Conservation (phyloP, 2,113 vertebrate species). For the Pontoporia blainvillei region DNA sequence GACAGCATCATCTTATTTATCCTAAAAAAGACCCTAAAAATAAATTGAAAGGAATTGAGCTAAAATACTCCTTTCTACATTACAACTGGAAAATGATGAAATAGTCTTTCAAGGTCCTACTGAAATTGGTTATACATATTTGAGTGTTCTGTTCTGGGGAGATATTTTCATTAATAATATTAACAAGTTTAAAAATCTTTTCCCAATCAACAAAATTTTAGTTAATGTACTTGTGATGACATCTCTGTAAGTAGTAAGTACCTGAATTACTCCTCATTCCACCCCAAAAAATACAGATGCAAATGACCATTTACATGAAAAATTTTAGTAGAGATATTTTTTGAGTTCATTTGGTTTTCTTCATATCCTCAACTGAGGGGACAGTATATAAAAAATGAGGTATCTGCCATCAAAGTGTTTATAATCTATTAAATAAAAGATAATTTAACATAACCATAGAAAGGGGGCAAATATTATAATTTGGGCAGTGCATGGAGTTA, state of each 20-base stretch:
- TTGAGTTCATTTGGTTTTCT: not conserved
- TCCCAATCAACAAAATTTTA: not conserved
- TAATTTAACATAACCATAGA: not conserved
- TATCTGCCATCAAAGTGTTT: not conserved
- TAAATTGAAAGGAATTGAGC: not conserved
- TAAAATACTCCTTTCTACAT: not conserved
- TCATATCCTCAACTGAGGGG: not conserved
- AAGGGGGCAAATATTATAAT: not conserved
- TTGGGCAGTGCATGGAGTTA: not conserved
- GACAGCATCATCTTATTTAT: not conserved
- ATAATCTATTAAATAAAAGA: not conserved
- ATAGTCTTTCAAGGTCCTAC: not conserved
- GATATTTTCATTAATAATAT: not conserved
- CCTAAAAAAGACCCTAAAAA: not conserved
- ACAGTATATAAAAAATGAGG: not conserved
- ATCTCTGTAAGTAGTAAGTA: not conserved
- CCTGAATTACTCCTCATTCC: not conserved
- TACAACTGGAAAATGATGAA: not conserved
- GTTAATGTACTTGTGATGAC: not conserved
- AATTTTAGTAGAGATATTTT: not conserved
- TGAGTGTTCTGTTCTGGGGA: not conserved
- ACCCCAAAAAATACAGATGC: not conserved
- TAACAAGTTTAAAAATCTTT: not conserved
- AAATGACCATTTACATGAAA: not conserved
- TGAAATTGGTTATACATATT: not conserved